Conservation (phyloP, 1,140 invertebrate species). For the Caenorhabditis brenneri region DNA sequence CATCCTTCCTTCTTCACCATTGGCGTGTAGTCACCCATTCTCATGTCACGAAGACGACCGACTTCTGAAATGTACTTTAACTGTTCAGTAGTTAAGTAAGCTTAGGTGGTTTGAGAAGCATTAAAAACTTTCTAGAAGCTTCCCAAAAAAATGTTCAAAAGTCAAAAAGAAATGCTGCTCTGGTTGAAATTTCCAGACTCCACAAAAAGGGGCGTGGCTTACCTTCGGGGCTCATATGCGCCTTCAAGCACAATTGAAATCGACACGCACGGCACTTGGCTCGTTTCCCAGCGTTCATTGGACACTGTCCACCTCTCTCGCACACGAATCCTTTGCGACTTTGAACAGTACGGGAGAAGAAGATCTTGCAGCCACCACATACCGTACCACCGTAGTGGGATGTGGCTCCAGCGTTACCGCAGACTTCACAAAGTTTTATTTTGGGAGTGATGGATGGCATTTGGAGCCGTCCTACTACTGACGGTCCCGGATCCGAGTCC, state of each 20-base stretch:
- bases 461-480: neutral
- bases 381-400: slow-evolving; percentile 25
- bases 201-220: too few species aligned
- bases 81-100: neutral
- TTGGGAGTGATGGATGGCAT: neutral
- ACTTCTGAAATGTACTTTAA: neutral
- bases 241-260: slow-evolving; percentile 24
- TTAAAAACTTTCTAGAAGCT: too few species aligned
- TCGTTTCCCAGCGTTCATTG: slow-evolving; percentile 1
- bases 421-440: neutral
- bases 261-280: slow-evolving; percentile 17
- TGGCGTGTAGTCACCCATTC: neutral
- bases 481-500: too few species aligned
- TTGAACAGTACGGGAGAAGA: slow-evolving; percentile 21
- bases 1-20: neutral
- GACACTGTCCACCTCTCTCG: neutral
- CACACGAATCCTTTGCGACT: neutral
- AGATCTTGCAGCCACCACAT: slow-evolving; percentile 18
- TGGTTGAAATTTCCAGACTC: neutral
- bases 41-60: slow-evolving; percentile 5
- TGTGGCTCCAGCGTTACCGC: slow-evolving; percentile 5
- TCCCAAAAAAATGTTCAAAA: neutral
- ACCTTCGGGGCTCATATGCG: slow-evolving; percentile 21
- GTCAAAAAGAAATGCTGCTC: neutral
- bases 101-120: neutral